phyloP scores from a whole-genome alignment of 2,888 invertebrate genomes.

The Leucoma salicis region DNA sequence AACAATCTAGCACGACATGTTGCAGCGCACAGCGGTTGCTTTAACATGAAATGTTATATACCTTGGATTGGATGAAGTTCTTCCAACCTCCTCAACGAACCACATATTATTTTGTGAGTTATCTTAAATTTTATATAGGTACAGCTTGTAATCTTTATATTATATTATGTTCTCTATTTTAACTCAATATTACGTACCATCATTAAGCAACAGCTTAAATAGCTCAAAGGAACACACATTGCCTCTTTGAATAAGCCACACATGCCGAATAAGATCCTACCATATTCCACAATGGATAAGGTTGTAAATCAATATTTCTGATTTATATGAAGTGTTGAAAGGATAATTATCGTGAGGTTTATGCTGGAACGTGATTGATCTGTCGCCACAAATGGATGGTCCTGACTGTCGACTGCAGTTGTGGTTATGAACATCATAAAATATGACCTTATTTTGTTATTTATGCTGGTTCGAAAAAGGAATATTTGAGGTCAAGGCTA shows the following conservation, averaged over 20 bases:
- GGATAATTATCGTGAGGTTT: constrained; percentile 39
- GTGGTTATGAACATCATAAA: constrained; percentile 24
- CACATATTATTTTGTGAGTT: too few species aligned
- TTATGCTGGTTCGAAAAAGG: background rate
- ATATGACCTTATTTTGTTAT: constrained; percentile 7
- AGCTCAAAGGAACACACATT: constrained; percentile 39
- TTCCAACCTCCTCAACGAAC: too few species aligned
- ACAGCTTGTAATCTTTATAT: too few species aligned
- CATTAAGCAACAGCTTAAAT: constrained; percentile 40
- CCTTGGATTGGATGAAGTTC: too few species aligned
- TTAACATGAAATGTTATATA: too few species aligned
- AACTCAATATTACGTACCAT: constrained; percentile 32
- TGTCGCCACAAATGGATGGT: constrained; percentile 39
- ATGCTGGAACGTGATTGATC: constrained; percentile 43
- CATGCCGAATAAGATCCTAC: constrained; percentile 4
- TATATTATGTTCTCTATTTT: too few species aligned
- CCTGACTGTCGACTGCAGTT: constrained; percentile 24
- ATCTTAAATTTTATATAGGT: too few species aligned
- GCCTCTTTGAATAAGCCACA: constrained; percentile 21
- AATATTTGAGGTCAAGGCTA: constrained; percentile 1
- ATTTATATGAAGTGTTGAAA: constrained; percentile 34
- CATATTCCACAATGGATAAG: background rate
- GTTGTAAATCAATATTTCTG: constrained; percentile 12
- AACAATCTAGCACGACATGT: too few species aligned
- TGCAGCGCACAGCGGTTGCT: too few species aligned